A percentile compares a stretch with the other conserved stretches of the same genome.
phyloP scores from a whole-genome alignment of 2,888 invertebrate species.

The Myathropa florea region DNA sequence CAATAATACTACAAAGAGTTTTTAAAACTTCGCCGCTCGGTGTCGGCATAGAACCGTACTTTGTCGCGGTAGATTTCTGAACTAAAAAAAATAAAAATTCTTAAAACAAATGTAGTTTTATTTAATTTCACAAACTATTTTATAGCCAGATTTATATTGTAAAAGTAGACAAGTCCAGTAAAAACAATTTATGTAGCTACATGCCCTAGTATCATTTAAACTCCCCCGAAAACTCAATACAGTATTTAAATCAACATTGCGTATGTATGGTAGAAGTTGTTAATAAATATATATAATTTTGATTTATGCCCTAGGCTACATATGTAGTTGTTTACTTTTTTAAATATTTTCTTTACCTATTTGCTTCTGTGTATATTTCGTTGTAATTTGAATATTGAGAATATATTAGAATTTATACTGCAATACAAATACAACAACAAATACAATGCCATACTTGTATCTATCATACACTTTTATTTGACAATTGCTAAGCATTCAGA shows the following conservation, averaged over 20 bases:
- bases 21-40: too few species aligned
- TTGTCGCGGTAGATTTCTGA: too few species aligned
- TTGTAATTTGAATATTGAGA: neutral
- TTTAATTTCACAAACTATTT: too few species aligned
- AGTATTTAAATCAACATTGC: neutral
- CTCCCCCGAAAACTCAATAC: neutral
- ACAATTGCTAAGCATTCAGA: slow-evolving; percentile 13
- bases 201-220: neutral
- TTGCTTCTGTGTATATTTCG: slow-evolving; percentile 26
- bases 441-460: slow-evolving; percentile 14
- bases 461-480: slow-evolving; percentile 13
- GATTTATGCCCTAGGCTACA: slow-evolving; percentile 23
- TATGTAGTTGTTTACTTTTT: neutral
- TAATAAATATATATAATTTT: neutral
- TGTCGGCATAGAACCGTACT: too few species aligned
- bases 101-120: too few species aligned
- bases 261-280: neutral
- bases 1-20: too few species aligned
- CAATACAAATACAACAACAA: slow-evolving; percentile 10
- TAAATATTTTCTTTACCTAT: neutral
- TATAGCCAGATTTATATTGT: too few species aligned
- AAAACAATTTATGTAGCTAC: neutral
- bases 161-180: too few species aligned
- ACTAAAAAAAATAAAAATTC: too few species aligned
- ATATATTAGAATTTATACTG: slow-evolving; percentile 17